phyloP scores from a whole-genome alignment of 2,888 invertebrate genomes.

The Candidula unifasciata region DNA sequence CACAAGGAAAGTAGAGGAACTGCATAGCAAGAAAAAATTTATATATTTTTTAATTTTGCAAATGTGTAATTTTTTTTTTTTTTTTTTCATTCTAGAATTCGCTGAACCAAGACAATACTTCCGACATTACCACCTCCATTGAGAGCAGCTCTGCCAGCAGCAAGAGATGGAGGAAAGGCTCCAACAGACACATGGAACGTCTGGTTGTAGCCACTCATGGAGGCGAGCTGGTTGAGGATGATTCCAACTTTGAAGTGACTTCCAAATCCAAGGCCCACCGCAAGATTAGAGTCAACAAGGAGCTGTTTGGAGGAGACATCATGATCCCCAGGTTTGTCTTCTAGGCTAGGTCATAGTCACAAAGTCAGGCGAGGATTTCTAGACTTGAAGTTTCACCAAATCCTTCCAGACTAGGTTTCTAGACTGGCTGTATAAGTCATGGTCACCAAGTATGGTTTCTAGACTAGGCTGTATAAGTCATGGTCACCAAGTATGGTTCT shows the following conservation, averaged over 20 bases:
- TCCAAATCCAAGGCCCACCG: conserved; percentile 75
- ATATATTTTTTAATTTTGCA: no score
- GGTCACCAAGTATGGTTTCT: no score
- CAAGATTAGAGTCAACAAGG: conserved; percentile 71
- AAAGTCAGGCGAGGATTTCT: no score
- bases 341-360: no score
- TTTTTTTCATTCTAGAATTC: conserved; percentile 17
- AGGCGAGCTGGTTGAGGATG: conserved; percentile 67
- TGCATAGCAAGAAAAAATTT: no score
- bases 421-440: no score
- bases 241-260: conserved; percentile 73
- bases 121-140: conserved; percentile 66
- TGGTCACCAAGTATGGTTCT: no score
- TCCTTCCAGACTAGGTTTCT: no score
- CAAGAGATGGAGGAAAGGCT: conserved; percentile 55
- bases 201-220: conserved; percentile 54
- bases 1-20: no score
- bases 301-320: conserved; percentile 72
- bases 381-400: no score
- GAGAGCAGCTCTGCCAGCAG: conserved; percentile 61
- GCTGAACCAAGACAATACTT: conserved; percentile 58
- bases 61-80: background rate
- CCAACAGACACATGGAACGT: conserved; percentile 54
- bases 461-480: no score
- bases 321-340: conserved; percentile 67